A percentile compares a stretch with the other conserved stretches of the same genome.
Evolutionary conservation across 2,888 invertebrate genomes (phyloP).

Genomic region (Megastigmus dorsalis): DNA sequence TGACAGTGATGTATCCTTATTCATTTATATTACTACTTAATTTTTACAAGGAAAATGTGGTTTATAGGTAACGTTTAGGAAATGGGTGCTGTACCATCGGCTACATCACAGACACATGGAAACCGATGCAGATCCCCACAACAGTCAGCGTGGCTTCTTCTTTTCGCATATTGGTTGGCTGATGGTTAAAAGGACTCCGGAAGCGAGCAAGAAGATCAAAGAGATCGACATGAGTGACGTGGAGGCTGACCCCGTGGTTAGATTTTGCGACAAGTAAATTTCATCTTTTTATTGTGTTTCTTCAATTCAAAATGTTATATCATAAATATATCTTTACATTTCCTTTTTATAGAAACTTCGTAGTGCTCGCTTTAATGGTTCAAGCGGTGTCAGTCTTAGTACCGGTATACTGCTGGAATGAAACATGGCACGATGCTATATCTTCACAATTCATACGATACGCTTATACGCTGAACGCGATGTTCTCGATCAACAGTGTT

Average conservation of each 20-base stretch:
- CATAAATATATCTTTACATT: background rate
- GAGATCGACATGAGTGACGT: conserved; percentile 86
- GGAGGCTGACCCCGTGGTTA: conserved; percentile 81
- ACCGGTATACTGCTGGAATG: conserved; percentile 83
- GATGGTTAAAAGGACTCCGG: conserved; percentile 85
- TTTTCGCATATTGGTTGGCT: conserved; percentile 93
- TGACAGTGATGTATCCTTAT: too few relatives aligned
- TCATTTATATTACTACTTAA: too few relatives aligned
- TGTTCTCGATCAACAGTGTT: conserved; percentile 89
- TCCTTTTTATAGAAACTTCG: conserved; percentile 55
- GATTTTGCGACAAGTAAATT: conserved; percentile 83
- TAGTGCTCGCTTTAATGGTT: conserved; percentile 77
- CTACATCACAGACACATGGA: conserved; percentile 87
- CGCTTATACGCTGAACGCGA: conserved; percentile 80
- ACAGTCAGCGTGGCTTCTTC: conserved; percentile 88
- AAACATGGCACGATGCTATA: conserved; percentile 78
- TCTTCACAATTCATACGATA: conserved; percentile 80
- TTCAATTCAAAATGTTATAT: too few relatives aligned
- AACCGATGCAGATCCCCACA: conserved; percentile 87
- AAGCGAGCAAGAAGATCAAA: conserved; percentile 81
- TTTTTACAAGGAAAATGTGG: too few relatives aligned
- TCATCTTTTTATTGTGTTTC: too few relatives aligned
- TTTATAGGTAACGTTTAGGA: conserved; percentile 30
- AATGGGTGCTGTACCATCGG: conserved; percentile 87
- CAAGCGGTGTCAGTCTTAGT: conserved; percentile 81